Base-by-base conservation (phyloP, 1,140 invertebrate species). In the Zaprionus davidi region DNA sequence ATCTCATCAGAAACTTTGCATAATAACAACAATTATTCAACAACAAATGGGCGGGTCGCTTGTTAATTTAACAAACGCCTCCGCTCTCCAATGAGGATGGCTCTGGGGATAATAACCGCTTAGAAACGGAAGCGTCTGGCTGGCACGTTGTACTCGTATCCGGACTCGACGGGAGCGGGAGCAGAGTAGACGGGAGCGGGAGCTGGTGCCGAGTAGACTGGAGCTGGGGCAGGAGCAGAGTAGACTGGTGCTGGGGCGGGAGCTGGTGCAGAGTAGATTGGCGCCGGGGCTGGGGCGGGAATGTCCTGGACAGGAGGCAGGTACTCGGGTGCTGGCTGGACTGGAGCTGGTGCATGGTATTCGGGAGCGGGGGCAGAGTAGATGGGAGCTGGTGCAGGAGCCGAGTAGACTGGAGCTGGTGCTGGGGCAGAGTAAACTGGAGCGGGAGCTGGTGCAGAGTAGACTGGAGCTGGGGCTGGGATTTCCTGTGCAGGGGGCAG, bases 81-180 rank as follows among this genome's bases (percentile, higher is more conserved):
- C 20, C 70, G 51, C 22, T 71, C 69, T 38, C 55, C 31, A 38
- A 58, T 65, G 53, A 65, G 34, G 62, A 67, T 77, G 53, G 51
- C 44, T 60, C 63, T 78, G 55, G 26, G 11, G 55, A 17, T 26
- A 24, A 24, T 64, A 26, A n/a, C 36, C 59, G 24, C 75, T 70
- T 88, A 91, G 88, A 90, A 91, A 76, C 88, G 88, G 88, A 91
- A 91, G 51, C 88, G 88, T 68, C 78, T 91, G 67, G 84, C 84
- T 31, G 88, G 88, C 71, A 83, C 88, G 49, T 91, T 84, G 76
- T 91, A 91, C 44, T 91, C 81, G 66, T 91, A 91, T 44, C 88
- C 88, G 17, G 74, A 56, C 15, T 86, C 62, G 53, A 65, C 65
- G 20, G 46, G 46, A 26, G 67, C 72, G 0, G 82, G 78, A 5